A percentile compares a stretch with the other conserved stretches of the same genome.
Evolutionary conservation across 2,113 vertebrate genomes (phyloP).

Genomic region (Prunella fulvescens): DNA sequence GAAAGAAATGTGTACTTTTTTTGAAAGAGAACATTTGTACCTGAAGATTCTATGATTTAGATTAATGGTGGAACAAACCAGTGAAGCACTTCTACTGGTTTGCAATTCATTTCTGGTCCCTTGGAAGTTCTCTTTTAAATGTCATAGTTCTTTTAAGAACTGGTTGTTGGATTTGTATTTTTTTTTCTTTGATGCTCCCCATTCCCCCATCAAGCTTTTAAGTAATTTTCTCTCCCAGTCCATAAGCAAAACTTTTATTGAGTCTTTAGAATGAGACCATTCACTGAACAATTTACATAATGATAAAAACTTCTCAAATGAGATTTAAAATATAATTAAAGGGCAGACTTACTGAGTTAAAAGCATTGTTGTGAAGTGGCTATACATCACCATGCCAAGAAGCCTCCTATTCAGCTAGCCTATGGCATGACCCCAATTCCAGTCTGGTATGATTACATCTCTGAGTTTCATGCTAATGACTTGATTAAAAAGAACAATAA

Average conservation of each 20-base stretch:
- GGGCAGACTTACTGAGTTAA: constrained; percentile 51
- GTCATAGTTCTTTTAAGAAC: neutral
- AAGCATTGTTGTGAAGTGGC: constrained; percentile 39
- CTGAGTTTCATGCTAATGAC: constrained; percentile 72
- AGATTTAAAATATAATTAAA: constrained; percentile 75
- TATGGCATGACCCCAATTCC: constrained; percentile 72
- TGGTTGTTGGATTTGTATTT: neutral
- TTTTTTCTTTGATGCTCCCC: neutral
- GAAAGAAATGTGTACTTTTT: neutral
- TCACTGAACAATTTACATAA: constrained; percentile 69
- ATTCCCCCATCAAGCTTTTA: neutral
- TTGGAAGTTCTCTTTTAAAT: neutral
- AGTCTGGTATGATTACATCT: constrained; percentile 68
- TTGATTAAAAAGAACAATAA: constrained; percentile 69
- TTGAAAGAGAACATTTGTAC: neutral
- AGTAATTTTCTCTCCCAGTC: constrained; percentile 30
- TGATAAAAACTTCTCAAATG: constrained; percentile 67
- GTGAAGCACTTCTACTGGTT: neutral
- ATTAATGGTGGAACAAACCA: neutral
- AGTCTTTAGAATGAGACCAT: constrained; percentile 39
- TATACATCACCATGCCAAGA: constrained; percentile 68
- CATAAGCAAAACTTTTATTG: constrained; percentile 44
- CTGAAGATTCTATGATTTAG: neutral
- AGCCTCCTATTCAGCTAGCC: constrained; percentile 56
- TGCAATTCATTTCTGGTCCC: neutral